Evolutionary conservation across 2,113 vertebrate genomes (phyloP), one percentile per base, ranked within the genome.

Genomic region (Ammodytes dubius): DNA sequence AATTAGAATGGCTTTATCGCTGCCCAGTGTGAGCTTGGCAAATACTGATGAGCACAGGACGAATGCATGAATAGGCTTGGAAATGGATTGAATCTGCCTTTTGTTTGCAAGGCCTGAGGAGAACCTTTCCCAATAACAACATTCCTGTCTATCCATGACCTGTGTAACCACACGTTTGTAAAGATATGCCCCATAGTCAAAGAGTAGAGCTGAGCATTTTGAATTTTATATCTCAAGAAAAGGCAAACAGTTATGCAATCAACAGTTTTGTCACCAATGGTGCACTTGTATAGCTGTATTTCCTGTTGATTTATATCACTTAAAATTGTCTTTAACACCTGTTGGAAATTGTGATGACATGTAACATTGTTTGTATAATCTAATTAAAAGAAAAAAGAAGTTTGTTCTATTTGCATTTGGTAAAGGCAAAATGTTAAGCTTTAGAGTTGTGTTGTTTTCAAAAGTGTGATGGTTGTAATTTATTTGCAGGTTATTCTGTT

Each of bases 111-210:
- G 87, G 90, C 88, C 90, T 79, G 82, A 91, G 85, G 87, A 92
- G 91, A 93, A 68, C 84, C 85, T 88, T 85, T 89, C 65, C 87
- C 91, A 94, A 91, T 88, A 93, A 89, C 93, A 93, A 94, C 93
- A 95, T 95, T 95, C 94, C 94, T 91, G 84, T 91, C 86, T 49
- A 75, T 84, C 93, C 84, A 77, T 77, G 74, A 92, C 92, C 93
- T 93, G 88, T 87, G 86, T 88, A 84, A 90, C 90, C 84, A 88
- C 86, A 85, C 87, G 80, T 89, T 88, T 90, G 72, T 90, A 74
- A 91, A 87, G 81, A 91, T 89, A 89, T 82, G 80, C 83, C 84
- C 78, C 39, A 84, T 87, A 74, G 81, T 81, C 53, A 64, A 88
- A 89, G 58, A 81, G 46, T 83, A 84, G 56, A 59, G 73, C 56